A percentile compares a stretch with the other conserved stretches of the same genome.
phyloP scores from a whole-genome alignment of 2,797 vertebrate genomes.

The Argentina silus region DNA sequence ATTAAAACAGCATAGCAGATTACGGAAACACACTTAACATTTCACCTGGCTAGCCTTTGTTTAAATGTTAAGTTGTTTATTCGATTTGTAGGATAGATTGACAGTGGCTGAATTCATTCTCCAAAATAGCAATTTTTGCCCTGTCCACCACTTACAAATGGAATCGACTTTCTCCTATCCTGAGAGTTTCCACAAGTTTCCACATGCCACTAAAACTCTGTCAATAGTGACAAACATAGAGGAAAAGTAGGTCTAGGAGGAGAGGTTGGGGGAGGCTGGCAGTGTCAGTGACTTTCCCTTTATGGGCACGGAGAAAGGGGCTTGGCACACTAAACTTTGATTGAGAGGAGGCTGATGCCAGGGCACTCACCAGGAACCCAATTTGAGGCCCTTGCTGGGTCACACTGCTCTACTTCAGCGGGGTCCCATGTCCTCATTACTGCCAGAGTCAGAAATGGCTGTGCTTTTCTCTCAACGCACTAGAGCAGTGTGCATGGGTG shows the following conservation, averaged over 20 bases:
- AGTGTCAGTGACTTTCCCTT: background rate
- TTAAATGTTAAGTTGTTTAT: background rate
- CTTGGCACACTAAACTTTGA: constrained; percentile 4
- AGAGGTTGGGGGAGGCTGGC: background rate
- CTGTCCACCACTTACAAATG: too few species aligned
- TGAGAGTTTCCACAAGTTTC: background rate
- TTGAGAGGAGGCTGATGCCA: background rate
- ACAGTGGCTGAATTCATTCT: background rate
- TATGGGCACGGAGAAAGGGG: background rate
- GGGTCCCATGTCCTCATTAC: background rate
- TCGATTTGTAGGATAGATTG: background rate
- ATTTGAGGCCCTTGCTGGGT: background rate
- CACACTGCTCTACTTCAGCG: background rate
- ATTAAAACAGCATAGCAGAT: background rate
- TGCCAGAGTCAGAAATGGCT: background rate
- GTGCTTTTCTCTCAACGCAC: background rate
- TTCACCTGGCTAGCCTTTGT: background rate
- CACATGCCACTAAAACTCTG: background rate
- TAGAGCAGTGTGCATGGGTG: background rate
- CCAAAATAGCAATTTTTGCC: too few species aligned
- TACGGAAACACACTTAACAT: background rate
- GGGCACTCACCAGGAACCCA: background rate
- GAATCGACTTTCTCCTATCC: background rate
- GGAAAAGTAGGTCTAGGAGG: background rate
- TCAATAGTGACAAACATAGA: background rate